Evolutionary conservation across 1,140 invertebrate species (phyloP), one percentile per base, ranked within the genome.

Genomic region (Drosophila pallidifrons): DNA sequence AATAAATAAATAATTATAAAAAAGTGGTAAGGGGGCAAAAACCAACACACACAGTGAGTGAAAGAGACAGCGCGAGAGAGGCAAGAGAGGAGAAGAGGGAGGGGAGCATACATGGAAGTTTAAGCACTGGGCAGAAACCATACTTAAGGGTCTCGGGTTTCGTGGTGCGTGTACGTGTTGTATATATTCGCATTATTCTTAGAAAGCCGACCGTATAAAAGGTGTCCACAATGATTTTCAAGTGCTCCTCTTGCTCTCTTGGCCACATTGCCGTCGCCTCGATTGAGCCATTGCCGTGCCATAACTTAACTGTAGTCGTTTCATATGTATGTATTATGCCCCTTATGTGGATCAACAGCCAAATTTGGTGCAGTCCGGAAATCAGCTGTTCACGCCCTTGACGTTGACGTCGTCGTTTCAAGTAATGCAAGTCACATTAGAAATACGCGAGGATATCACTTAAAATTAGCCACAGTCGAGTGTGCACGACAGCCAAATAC

Each of bases 1-100:
- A 92, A 92, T 92, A 92, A 92, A 92, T 92, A 92, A 92, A 91
- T 92, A 91, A 87, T 87, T 87, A 87, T 87, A 87, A 87, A 86
- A 64, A 78, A 67, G 57, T 68, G 65, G 51, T 41, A 41, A 16
- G 35, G 35, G 54, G n/a, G 15, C 35, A 41, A 75, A 54, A 47
- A 47, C 43, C 11, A 51, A 16, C 45, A 66, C 43, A 49, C 61
- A 64, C 35, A 55, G 41, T 43, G 20, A 49, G n/a, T 46, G 13
- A 57, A n/a, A 47, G 15, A 43, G 28, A 49, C 35, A 49, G 70
- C 51, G 28, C 30, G 1, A 51, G 16, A 41, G n/a, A 57, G 16
- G 25, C 41, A 28, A 51, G 43, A 51, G 75, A 57, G 28, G 43
- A 49, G 16, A 5, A 7, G 46, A 47, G 28, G 47, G 20, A 43